These are phyloP conservation scores for Corapipo altera DNA, from an alignment of 2,113 vertebrate genomes.

Conservation along the genomic window DNA sequence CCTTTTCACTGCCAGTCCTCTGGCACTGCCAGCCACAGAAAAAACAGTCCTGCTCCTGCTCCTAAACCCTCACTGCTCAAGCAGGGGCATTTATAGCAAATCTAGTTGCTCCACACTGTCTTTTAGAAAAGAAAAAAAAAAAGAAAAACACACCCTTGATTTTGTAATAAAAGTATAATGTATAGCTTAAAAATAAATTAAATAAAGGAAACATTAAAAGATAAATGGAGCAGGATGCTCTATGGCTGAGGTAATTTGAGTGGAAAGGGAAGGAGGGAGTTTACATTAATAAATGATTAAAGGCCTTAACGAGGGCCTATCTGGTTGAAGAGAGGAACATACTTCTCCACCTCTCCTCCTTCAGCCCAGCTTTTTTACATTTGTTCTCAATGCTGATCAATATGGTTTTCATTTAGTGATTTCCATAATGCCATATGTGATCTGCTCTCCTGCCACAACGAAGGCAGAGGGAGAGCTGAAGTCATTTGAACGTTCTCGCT, in stretches of 20 bases:
- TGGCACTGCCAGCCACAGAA: slow-evolving; percentile 36
- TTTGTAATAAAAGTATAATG: slow-evolving; percentile 80
- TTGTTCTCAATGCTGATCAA: slow-evolving; percentile 82
- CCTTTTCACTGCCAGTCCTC: slow-evolving; percentile 26
- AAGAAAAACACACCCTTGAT: slow-evolving; percentile 41
- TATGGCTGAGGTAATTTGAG: slow-evolving; percentile 84
- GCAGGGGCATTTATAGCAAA: slow-evolving; percentile 40
- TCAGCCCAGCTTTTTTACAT: slow-evolving; percentile 77
- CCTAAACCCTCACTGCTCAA: slow-evolving; percentile 11
- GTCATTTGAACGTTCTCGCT: slow-evolving; percentile 75
- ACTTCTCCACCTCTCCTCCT: slow-evolving; percentile 71
- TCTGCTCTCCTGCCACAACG: slow-evolving; percentile 76
- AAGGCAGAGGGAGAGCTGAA: slow-evolving; percentile 78
- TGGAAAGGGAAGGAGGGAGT: slow-evolving; percentile 78
- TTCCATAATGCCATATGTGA: slow-evolving; percentile 83
- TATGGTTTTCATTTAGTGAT: slow-evolving; percentile 87
- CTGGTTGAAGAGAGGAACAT: slow-evolving; percentile 77
- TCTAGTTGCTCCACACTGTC: slow-evolving; percentile 53
- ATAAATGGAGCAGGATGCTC: slow-evolving; percentile 85
- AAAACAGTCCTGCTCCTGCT: slow-evolving; percentile 13
- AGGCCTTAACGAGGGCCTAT: slow-evolving; percentile 81
- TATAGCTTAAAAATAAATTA: slow-evolving; percentile 85
- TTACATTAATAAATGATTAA: slow-evolving; percentile 87
- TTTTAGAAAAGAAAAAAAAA: slow-evolving; percentile 56
- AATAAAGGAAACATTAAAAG: slow-evolving; percentile 87